Conservation (phyloP, 2,797 vertebrate genomes). For the Synaphobranchus kaupii region DNA sequence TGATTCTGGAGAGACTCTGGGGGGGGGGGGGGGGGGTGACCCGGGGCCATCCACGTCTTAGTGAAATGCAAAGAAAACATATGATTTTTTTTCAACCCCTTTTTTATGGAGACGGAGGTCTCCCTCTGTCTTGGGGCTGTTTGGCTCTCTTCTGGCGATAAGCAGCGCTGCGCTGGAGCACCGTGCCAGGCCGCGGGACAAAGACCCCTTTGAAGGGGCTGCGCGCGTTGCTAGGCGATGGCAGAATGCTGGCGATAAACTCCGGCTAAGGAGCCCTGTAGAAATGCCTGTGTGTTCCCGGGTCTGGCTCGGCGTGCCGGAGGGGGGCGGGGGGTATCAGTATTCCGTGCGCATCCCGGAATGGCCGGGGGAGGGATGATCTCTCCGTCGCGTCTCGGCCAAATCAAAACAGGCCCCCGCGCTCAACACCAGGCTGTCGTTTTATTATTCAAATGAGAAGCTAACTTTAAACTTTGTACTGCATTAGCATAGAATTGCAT, state of each 20-base stretch:
- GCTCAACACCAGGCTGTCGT: background rate
- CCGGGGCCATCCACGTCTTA: background rate
- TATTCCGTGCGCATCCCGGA: constrained; percentile 67
- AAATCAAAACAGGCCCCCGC: constrained; percentile 6
- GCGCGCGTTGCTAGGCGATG: constrained; percentile 84
- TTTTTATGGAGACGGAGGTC: constrained; percentile 10
- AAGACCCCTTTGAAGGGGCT: constrained; percentile 81
- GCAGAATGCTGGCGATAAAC: constrained; percentile 81
- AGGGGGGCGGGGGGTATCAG: constrained; percentile 58
- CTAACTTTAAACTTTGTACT: background rate
- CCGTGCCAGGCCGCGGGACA: constrained; percentile 75
- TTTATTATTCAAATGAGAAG: constrained; percentile 23
- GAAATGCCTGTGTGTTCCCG: constrained; percentile 77
- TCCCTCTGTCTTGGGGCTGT: background rate
- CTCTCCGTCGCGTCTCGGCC: constrained; percentile 34
- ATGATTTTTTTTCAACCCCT: constrained; percentile 10
- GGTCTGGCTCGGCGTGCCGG: constrained; percentile 63
- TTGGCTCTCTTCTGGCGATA: constrained; percentile 69
- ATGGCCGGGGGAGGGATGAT: constrained; percentile 47
- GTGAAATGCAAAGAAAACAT: constrained; percentile 12
- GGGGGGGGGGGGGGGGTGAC: background rate
- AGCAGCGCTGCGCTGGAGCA: constrained; percentile 68
- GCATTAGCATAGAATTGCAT: background rate
- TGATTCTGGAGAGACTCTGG: background rate
- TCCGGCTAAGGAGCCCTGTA: constrained; percentile 78